phyloP scores from a whole-genome alignment of 1,140 invertebrate species.

The Potamilus streckersoni region DNA sequence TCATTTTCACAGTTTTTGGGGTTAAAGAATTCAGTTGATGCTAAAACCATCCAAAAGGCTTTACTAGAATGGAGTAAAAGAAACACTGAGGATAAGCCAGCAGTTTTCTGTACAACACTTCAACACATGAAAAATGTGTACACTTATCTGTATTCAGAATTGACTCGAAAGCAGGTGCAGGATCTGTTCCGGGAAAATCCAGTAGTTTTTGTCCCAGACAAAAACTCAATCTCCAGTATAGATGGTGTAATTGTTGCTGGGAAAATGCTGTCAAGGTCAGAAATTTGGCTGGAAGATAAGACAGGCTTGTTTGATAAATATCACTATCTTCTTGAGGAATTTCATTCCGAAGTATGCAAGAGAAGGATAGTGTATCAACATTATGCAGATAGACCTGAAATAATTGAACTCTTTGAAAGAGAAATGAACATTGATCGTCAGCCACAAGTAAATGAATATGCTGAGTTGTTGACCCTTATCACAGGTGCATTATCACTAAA shows the following conservation, averaged over 20 bases:
- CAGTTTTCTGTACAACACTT: constrained; percentile 43
- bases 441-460: constrained; percentile 47
- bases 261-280: constrained; percentile 47
- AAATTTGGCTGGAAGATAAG: constrained; percentile 60
- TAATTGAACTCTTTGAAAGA: constrained; percentile 38
- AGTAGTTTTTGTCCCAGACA: constrained; percentile 56
- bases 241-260: constrained; percentile 33
- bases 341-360: constrained; percentile 42
- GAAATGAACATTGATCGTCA: constrained; percentile 30
- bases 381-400: constrained; percentile 20
- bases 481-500: constrained; percentile 26
- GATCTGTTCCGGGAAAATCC: constrained; percentile 53
- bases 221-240: not conserved
- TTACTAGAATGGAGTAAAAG: constrained; percentile 50
- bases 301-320: constrained; percentile 56
- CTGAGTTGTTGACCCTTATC: constrained; percentile 46
- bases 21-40: constrained; percentile 40
- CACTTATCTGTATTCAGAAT: constrained; percentile 42
- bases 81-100: constrained; percentile 27
- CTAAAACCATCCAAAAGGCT: constrained; percentile 29
- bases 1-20: constrained; percentile 47
- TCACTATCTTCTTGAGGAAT: constrained; percentile 39
- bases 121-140: constrained; percentile 54
- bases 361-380: constrained; percentile 35
- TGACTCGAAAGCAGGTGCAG: constrained; percentile 44